Evolutionary conservation across 2,113 vertebrate genomes (phyloP), one percentile per base, ranked within the genome.

Genomic region (Columbina picui): DNA sequence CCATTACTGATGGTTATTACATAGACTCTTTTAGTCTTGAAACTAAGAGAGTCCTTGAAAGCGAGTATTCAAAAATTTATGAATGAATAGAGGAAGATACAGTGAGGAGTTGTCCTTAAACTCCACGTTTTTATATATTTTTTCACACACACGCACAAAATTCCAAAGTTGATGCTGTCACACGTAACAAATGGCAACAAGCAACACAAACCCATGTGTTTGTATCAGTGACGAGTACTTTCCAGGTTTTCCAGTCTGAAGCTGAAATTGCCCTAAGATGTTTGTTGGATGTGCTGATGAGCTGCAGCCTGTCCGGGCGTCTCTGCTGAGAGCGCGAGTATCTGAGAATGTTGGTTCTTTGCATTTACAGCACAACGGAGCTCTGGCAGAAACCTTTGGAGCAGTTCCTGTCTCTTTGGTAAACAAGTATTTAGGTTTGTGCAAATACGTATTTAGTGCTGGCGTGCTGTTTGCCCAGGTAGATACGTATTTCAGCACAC

Each of bases 401-500:
- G 93, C 96, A 89, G 96, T 97, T 98, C 97, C 97, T 69, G 96
- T 98, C 92, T 97, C 97, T 98, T 97, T 98, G 97, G 97, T 97
- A 97, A 98, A 96, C 95, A 96, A 97, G 97, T 57, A 90, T 89
- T 93, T 96, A 97, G 97, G 96, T 97, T 94, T 96, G 96, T 97
- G 96, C 95, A 69, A 65, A 74, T 92, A 95, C 73, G 83, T 96
- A 97, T 89, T 95, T 68, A 16, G 96, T 59, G 47, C 93, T 94
- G 93, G 80, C 41, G 94, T 57, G 16, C 50, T 1, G 19, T 96
- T 96, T 91, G 93, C 94, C 96, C 95, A 89, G 95, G 94, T 64
- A 52, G 93, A 97, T 96, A 91, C 91, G 75, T 89, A 94, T 92
- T 92, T 61, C 36, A 56, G 96, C 80, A 74, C 97, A 68, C 3